phyloP scores from a whole-genome alignment of 1,140 invertebrate species.

The Sarcophaga bullata region DNA sequence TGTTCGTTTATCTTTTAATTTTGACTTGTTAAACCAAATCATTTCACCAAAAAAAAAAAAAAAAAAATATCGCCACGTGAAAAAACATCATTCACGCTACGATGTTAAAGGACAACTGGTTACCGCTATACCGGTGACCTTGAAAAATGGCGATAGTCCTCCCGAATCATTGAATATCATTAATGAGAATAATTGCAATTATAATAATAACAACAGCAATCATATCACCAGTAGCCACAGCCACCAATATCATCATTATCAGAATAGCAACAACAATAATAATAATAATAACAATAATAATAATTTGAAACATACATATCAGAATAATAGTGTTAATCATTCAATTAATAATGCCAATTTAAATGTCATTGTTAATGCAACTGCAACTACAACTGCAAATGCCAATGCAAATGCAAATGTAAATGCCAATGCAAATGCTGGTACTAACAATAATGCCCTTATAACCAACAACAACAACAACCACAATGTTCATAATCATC shows the following conservation, averaged over 20 bases:
- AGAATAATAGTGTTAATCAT: conserved; percentile 14
- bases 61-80: not conserved
- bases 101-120: conserved; percentile 58
- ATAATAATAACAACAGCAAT: conserved; percentile 43
- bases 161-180: conserved; percentile 55
- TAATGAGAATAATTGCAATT: conserved; percentile 45
- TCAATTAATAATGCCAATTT: conserved; percentile 29
- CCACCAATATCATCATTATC: not conserved
- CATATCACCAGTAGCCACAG: conserved; percentile 36
- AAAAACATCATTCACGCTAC: not conserved
- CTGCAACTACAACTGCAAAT: conserved; percentile 40
- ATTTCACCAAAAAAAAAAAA: not conserved
- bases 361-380: conserved; percentile 41
- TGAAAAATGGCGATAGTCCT: conserved; percentile 61
- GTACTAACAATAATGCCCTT: conserved; percentile 22
- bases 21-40: not conserved
- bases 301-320: not conserved
- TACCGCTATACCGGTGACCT: conserved; percentile 62
- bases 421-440: conserved; percentile 42
- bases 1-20: not conserved
- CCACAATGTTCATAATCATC: not conserved
- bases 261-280: conserved; percentile 4
- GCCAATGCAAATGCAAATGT: conserved; percentile 43
- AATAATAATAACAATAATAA: not conserved
- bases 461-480: conserved; percentile 22